Conservation (phyloP, 2,113 vertebrate species). For the Melanerpes aurifrons region DNA sequence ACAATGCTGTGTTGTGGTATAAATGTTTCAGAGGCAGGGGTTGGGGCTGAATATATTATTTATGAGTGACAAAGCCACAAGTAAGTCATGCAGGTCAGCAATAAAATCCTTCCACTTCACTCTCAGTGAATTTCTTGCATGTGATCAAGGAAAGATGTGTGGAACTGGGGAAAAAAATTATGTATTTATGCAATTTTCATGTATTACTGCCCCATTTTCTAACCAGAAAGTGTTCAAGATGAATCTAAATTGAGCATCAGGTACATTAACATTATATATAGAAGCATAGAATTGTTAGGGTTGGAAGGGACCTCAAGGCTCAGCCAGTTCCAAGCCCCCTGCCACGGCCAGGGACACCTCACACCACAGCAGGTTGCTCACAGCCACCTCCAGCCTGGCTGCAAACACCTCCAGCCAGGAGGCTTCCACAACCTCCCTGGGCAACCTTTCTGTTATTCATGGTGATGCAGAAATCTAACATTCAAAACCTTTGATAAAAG, state of each 20-base stretch:
- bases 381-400: too few species aligned
- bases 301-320: too few species aligned
- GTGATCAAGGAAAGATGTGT: not conserved
- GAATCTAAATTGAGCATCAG: too few species aligned
- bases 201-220: not conserved
- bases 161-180: not conserved
- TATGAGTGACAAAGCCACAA: slow-evolving; percentile 62
- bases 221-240: not conserved
- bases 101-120: slow-evolving; percentile 42
- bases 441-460: too few species aligned
- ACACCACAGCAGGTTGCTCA: too few species aligned
- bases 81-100: slow-evolving; percentile 58
- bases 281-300: too few species aligned
- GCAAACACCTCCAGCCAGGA: too few species aligned
- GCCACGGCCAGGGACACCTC: too few species aligned
- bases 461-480: not conserved
- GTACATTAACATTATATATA: too few species aligned
- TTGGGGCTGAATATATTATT: slow-evolving; percentile 65
- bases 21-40: slow-evolving; percentile 72
- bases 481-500: not conserved
- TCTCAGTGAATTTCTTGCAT: not conserved
- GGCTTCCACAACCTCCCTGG: too few species aligned
- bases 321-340: too few species aligned
- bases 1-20: slow-evolving; percentile 65
- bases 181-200: not conserved